Evolutionary conservation across 2,888 invertebrate species (phyloP).

Genomic region (Pediacus dermestoides): DNA sequence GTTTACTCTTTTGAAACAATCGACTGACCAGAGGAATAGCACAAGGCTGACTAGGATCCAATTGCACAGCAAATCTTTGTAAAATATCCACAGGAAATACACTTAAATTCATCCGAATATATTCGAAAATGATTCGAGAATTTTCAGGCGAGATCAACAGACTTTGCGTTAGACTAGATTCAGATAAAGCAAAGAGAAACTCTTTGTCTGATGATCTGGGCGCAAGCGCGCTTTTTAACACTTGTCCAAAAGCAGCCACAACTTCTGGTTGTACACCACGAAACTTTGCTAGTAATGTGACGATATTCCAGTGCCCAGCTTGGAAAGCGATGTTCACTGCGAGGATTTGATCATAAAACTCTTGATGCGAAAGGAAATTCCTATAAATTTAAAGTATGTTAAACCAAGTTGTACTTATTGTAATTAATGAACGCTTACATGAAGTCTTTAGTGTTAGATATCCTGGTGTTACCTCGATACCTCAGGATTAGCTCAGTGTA

Average conservation of each 20-base stretch:
- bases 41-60: conserved; percentile 61
- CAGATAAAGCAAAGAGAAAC: conserved; percentile 44
- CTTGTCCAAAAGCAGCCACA: conserved; percentile 54
- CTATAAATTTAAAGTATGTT: too few species aligned
- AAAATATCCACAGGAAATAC: conserved; percentile 40
- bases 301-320: conserved; percentile 59
- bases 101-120: conserved; percentile 39
- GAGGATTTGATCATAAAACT: conserved; percentile 61
- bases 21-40: conserved; percentile 49
- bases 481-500: conserved; percentile 57
- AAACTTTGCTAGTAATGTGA: conserved; percentile 50
- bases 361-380: conserved; percentile 59
- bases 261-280: conserved; percentile 58
- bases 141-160: conserved; percentile 41
- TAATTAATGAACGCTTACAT: conserved; percentile 46
- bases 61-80: conserved; percentile 54
- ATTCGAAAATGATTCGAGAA: conserved; percentile 42
- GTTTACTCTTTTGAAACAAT: conserved; percentile 40
- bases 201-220: conserved; percentile 38
- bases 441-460: conserved; percentile 51
- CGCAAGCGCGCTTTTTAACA: conserved; percentile 45
- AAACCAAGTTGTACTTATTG: conserved; percentile 2
- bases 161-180: conserved; percentile 46
- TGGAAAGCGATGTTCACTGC: conserved; percentile 63
- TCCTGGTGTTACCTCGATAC: conserved; percentile 43